A percentile compares a stretch with the other conserved stretches of the same genome.
Evolutionary conservation across 2,888 invertebrate species (phyloP).

Genomic region (Stenchaetothrips biformis): DNA sequence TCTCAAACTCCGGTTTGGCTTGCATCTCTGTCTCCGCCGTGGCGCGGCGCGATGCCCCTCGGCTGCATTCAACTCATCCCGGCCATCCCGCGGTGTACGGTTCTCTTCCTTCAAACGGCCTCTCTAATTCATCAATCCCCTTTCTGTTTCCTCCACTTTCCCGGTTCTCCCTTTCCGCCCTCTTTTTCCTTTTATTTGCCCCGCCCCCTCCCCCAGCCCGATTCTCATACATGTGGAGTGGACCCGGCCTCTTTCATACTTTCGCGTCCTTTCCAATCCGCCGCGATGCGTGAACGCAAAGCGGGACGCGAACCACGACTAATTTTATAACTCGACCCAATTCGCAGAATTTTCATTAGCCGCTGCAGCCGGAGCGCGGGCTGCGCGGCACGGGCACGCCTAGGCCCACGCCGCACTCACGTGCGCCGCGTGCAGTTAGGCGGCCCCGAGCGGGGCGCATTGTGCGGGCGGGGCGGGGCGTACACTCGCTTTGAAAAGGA

Average conservation of each 20-base stretch:
- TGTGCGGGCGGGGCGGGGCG: background rate
- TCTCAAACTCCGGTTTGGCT: background rate
- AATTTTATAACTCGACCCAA: constrained; percentile 19
- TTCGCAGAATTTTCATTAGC: constrained; percentile 23
- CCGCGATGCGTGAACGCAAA: constrained; percentile 20
- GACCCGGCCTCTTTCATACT: background rate
- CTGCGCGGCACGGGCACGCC: background rate
- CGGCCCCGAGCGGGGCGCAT: background rate
- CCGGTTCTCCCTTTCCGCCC: background rate
- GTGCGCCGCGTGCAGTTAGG: background rate
- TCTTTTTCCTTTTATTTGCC: background rate
- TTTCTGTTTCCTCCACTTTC: constrained; percentile 2
- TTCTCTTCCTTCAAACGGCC: background rate
- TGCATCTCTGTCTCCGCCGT: background rate
- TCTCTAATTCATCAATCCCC: constrained; percentile 21
- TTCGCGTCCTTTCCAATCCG: constrained; percentile 6
- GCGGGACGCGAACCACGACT: background rate
- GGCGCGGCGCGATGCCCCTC: too few relatives aligned
- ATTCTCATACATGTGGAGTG: constrained; percentile 17
- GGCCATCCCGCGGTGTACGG: background rate
- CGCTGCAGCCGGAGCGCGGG: background rate
- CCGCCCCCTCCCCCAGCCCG: background rate
- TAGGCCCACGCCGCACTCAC: background rate
- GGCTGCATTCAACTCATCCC: background rate
- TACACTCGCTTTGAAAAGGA: background rate